Evolutionary conservation across 2,888 invertebrate species (phyloP), one percentile per base, ranked within the genome.

Genomic region (Parelbella ahira): DNA sequence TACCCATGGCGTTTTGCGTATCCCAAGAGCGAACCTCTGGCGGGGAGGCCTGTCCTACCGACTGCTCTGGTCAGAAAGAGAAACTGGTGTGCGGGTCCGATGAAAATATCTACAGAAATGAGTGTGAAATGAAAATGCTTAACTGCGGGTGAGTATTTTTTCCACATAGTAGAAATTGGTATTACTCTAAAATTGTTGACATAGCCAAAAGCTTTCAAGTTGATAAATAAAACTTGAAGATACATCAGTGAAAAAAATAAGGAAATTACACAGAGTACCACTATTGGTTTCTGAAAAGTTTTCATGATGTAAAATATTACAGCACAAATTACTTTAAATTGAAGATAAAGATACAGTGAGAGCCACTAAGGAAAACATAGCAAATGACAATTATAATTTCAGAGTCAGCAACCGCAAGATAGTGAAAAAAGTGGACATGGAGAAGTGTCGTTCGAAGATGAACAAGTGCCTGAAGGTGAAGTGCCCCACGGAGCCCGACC

Each of bases 1-100:
- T 96, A 6, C 96, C 96, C 0, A 93, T 96, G 90, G 93, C 96
- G 5, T 95, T 93, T 80, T 96, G 96, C 72, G 91, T 94, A 48
- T 91, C 93, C 1, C 92, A 92, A 66, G 95, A 95, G 65, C 82
- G 94, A 42, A 93, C 93, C 0, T 90, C 92, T 1, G 87, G 88
- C 0, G 91, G 91, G 1, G 88, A 89, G 25, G 88, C 89, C 0
- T 96, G 95, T 59, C 93, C 95, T 0, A 90, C 92, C 0, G 92
- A 92, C 56, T 96, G 96, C 63, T 84, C 86, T 5, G 91, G 89
- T n/a, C 92, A 93, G 62, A 89, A 91, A 48, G 92, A 93, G 60
- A 90, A 90, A 45, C 88, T 92, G 4, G 93, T 95, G 1, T 97
- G 97, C 60, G 97, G 96, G 2, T 95, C 94, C 1, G 97, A 97